These are phyloP conservation scores for Sericinus montela DNA, from an alignment of 2,888 invertebrate species.

Conservation along the genomic window DNA sequence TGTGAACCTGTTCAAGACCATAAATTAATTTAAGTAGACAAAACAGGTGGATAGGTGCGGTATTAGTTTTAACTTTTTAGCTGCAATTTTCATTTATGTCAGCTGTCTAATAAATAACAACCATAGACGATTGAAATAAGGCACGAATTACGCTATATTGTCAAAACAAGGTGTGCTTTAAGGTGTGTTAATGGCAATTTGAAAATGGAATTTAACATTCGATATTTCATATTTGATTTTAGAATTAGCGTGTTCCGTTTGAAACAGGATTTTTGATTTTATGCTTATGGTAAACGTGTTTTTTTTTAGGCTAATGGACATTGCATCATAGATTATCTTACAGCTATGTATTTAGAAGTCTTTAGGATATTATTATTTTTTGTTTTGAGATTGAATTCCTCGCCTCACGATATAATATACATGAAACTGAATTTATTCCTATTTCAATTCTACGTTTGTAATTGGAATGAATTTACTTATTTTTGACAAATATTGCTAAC, in stretches of 20 bases:
- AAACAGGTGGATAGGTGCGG: slow-evolving; percentile 35
- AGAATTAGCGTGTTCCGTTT: slow-evolving; percentile 7
- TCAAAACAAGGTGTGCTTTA: slow-evolving; percentile 20
- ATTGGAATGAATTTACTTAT: no score
- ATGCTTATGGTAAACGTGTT: no score
- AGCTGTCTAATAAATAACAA: neutral
- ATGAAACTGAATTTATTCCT: no score
- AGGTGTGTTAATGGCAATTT: slow-evolving; percentile 34
- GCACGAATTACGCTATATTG: neutral
- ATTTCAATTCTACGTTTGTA: no score
- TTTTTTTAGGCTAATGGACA: no score
- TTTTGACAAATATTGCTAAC: no score
- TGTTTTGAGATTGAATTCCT: no score
- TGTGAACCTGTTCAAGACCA: slow-evolving; percentile 14
- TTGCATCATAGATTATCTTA: no score
- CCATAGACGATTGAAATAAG: neutral
- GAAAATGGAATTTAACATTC: slow-evolving; percentile 49
- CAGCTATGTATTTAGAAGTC: no score
- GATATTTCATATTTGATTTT: slow-evolving; percentile 35
- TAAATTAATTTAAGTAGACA: slow-evolving; percentile 17
- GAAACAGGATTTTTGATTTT: no score
- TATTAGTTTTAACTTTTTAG: slow-evolving; percentile 10
- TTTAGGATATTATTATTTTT: no score
- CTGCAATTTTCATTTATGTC: neutral
- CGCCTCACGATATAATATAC: no score